These are phyloP conservation scores for Synergus umbraculus DNA, from an alignment of 2,888 invertebrate genomes.

Conservation along the genomic window DNA sequence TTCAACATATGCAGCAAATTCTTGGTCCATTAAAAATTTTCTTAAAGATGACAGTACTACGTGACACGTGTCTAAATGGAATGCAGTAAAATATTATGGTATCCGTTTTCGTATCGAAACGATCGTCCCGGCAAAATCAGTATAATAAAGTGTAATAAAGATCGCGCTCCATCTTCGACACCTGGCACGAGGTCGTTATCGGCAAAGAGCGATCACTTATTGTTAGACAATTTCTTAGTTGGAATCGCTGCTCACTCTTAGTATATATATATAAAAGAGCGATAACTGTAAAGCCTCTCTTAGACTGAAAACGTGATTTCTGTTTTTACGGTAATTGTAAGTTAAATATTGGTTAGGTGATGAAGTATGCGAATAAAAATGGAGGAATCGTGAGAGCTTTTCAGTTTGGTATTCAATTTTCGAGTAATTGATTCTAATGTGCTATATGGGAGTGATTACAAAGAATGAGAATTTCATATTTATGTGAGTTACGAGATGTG, in stretches of 20 bases:
- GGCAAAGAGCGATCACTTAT: constrained; percentile 15
- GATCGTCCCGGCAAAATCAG: constrained; percentile 47
- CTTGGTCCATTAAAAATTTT: not conserved
- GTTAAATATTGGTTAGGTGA: constrained; percentile 7
- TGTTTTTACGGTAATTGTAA: constrained; percentile 14
- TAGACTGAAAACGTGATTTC: constrained; percentile 24
- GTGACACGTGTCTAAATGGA: constrained; percentile 52
- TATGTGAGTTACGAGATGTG: not conserved
- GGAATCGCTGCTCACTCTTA: not conserved
- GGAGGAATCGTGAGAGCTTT: not conserved
- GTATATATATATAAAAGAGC: not conserved
- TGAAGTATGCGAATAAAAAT: not conserved
- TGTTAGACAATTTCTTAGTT: constrained; percentile 20
- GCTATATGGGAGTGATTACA: not conserved
- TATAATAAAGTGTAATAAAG: constrained; percentile 51
- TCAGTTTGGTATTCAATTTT: not conserved
- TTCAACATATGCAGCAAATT: too few relatives aligned
- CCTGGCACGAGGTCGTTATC: constrained; percentile 34
- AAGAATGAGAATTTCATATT: not conserved
- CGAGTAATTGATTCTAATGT: not conserved
- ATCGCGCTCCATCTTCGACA: constrained; percentile 35
- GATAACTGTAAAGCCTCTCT: constrained; percentile 14
- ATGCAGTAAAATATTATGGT: constrained; percentile 49
- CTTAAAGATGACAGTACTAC: constrained; percentile 5
- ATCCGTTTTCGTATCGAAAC: constrained; percentile 35